A percentile compares a stretch with the other conserved stretches of the same genome.
These are phyloP conservation scores for Papilio helenus DNA, from an alignment of 1,140 invertebrate species.

Conservation along the genomic window DNA sequence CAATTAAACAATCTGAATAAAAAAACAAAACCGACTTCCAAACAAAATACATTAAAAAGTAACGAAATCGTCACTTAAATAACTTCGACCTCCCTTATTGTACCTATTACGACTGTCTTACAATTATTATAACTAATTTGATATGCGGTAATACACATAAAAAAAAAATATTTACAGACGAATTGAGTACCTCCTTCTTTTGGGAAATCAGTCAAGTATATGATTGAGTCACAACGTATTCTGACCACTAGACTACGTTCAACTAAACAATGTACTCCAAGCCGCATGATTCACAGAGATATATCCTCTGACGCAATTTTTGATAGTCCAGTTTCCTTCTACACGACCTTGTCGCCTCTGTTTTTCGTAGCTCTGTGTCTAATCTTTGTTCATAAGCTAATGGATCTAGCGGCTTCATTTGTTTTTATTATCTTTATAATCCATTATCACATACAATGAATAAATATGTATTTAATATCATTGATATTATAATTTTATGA, in stretches of 20 bases:
- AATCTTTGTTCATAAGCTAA: not conserved
- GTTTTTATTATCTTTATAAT: conserved; percentile 9
- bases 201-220: not conserved
- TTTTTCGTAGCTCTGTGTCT: conserved; percentile 1
- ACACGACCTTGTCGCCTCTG: not conserved
- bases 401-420: not conserved
- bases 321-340: conserved; percentile 2
- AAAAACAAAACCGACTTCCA: no score
- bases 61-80: no score
- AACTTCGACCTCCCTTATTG: no score
- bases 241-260: not conserved
- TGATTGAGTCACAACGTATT: not conserved
- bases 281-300: conserved; percentile 8
- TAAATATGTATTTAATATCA: not conserved
- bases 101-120: no score
- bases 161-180: no score
- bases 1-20: no score
- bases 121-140: no score
- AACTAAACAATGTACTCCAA: not conserved
- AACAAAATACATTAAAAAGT: no score
- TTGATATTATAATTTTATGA: not conserved
- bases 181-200: no score
- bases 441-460: not conserved
- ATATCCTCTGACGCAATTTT: conserved; percentile 1
- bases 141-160: no score